These are phyloP conservation scores for Drosophila willistoni DNA, from an alignment of 1,140 invertebrate genomes.

Conservation along the genomic window DNA sequence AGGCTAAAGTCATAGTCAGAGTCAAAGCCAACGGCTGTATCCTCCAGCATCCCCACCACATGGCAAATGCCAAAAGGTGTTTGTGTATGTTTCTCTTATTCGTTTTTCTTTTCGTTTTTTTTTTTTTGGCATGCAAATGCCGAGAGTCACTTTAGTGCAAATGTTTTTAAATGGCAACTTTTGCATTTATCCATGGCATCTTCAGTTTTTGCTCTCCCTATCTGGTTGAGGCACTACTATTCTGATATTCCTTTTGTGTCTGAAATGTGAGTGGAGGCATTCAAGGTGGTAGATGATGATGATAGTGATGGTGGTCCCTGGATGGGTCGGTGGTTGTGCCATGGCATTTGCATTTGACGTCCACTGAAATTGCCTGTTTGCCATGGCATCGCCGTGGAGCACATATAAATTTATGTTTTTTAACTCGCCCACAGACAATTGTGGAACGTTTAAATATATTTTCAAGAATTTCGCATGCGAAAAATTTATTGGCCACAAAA, in stretches of 20 bases:
- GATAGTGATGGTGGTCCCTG: neutral
- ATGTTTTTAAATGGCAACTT: constrained; percentile 66
- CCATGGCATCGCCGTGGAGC: constrained; percentile 2
- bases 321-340: neutral
- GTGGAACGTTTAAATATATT: neutral
- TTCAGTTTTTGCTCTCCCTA: neutral
- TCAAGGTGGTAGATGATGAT: constrained; percentile 19
- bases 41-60: constrained; percentile 33
- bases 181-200: constrained; percentile 5
- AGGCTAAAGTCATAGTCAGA: constrained; percentile 6
- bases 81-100: neutral
- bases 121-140: constrained; percentile 57
- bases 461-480: constrained; percentile 46
- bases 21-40: neutral
- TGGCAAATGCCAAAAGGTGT: constrained; percentile 52
- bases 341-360: constrained; percentile 63
- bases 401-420: constrained; percentile 61
- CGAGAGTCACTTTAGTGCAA: constrained; percentile 72
- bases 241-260: constrained; percentile 46
- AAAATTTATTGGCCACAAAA: constrained; percentile 63
- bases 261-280: constrained; percentile 49
- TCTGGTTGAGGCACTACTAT: constrained; percentile 38
- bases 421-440: too few relatives aligned
- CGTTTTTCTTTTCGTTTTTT: neutral
- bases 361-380: constrained; percentile 36